These are phyloP conservation scores for Oligia fasciuncula DNA, from an alignment of 2,888 invertebrate genomes.

Conservation along the genomic window DNA sequence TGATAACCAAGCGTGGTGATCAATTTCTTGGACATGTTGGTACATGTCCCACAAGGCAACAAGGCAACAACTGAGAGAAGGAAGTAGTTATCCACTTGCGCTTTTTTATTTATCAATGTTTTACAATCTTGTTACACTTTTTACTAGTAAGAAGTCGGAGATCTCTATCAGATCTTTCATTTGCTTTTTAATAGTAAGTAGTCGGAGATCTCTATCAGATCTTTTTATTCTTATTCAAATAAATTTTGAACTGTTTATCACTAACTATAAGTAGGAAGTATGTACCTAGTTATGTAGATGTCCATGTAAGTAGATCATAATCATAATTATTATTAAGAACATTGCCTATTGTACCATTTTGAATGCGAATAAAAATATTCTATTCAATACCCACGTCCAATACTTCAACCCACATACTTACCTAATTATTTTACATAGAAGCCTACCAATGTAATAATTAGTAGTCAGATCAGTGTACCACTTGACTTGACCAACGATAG, in stretches of 20 bases:
- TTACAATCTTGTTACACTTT: background rate
- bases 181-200: no score
- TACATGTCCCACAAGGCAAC: background rate
- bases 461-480: conserved; percentile 28
- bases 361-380: background rate
- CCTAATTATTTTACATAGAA: background rate
- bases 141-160: no score
- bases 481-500: conserved; percentile 25
- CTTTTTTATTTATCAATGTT: background rate
- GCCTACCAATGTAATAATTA: conserved; percentile 17
- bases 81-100: background rate
- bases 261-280: background rate
- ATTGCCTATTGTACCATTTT: background rate
- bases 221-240: background rate
- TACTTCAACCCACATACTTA: conserved; percentile 8
- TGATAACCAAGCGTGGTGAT: background rate
- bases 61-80: background rate
- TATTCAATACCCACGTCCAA: background rate
- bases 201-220: background rate
- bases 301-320: background rate
- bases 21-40: background rate
- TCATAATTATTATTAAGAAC: background rate
- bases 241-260: background rate
- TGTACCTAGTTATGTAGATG: background rate
- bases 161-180: no score